Conservation (phyloP, 2,797 vertebrate genomes). For the Tympanoctomys barrerae region DNA sequence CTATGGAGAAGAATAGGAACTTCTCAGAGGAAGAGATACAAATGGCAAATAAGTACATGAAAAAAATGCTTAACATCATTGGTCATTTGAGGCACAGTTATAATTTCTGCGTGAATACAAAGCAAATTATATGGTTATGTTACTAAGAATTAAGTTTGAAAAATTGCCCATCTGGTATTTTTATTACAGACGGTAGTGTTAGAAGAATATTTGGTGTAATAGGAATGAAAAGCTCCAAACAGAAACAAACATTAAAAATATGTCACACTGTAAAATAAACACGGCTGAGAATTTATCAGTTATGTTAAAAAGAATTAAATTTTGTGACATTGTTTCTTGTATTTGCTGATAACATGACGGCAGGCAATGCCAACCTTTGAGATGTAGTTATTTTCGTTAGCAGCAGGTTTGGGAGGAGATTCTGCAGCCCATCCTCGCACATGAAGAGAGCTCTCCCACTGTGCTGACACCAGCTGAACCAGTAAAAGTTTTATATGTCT, state of each 20-base stretch:
- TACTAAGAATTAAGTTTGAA: slow-evolving; percentile 45
- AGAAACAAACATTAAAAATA: slow-evolving; percentile 13
- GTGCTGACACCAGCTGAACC: background rate
- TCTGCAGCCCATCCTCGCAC: background rate
- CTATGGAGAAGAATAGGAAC: no score
- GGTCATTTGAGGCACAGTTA: background rate
- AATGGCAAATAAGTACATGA: no score
- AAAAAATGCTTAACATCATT: no score
- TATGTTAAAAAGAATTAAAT: background rate
- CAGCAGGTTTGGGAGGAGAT: background rate
- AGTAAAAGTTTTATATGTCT: background rate
- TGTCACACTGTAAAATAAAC: background rate
- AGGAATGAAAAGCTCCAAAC: slow-evolving; percentile 22
- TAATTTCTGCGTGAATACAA: slow-evolving; percentile 28
- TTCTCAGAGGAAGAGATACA: no score
- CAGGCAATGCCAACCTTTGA: background rate
- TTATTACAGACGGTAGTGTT: slow-evolving; percentile 45
- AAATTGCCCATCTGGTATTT: background rate
- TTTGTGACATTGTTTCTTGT: background rate
- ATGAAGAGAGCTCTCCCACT: background rate
- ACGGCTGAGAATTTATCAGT: background rate
- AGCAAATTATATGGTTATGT: background rate
- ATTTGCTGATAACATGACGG: background rate
- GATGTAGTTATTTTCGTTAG: background rate
- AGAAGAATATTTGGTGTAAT: background rate